Base-by-base conservation (phyloP, 2,113 vertebrate genomes). In the Raja brachyura region DNA sequence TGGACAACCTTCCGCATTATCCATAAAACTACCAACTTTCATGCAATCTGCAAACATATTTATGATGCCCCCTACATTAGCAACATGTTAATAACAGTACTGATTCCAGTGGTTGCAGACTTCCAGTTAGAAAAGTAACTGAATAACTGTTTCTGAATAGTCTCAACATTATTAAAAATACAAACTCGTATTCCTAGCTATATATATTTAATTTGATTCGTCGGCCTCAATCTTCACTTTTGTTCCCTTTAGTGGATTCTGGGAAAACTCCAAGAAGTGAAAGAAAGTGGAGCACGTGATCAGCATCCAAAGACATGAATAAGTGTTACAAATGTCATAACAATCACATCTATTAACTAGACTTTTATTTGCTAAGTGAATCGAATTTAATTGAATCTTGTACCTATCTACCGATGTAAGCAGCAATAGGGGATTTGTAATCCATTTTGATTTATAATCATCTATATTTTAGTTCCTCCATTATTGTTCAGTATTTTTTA, bases 231-330 rank as follows among this genome's bases (percentile, higher is more conserved):
- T 61, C 11, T 54, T 73, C 31, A 48, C 39, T 48, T 92, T n/a
- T 73, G 5, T 90, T 90, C 88, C 66, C 31, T 73, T 20, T 20
- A 92, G 90, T 92, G 90, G 90, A 54, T 92, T 73, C 68, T 92
- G 68, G 66, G 14, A 70, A 92, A 92, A 54, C 33, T 92, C 31
- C 66, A 92, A 73, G 90, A 92, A 92, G 90, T 92, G 39, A 25
- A 4, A 4, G 39, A 88, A 88, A 88, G 59, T 63, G 13, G 83
- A 31, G 28, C 5, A 88, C 59, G 16, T 18, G n/a, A 73, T 73
- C 22, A 70, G 6, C 88, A 73, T 73, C 66, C 68, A 73, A 66
- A 92, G 66, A 54, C n/a, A 54, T 92, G 68, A 92, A 73, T 92
- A 63, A 90, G 33, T 90, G 18, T 92, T 92, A 28, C 0, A 18